Conservation (phyloP, 2,797 vertebrate genomes). For the Anomalospiza imberbis region DNA sequence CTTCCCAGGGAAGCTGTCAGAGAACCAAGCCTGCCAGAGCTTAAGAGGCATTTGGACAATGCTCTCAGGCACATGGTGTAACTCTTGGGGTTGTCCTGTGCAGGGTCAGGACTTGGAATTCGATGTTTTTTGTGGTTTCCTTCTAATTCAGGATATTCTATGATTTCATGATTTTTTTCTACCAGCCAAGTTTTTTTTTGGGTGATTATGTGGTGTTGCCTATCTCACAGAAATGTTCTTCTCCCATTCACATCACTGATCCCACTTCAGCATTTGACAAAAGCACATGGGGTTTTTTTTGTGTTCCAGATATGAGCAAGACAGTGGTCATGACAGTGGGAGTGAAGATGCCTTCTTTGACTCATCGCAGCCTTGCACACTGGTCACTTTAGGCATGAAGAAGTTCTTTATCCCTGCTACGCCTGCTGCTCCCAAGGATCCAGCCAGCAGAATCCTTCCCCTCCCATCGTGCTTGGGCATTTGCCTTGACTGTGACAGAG, state of each 20-base stretch:
- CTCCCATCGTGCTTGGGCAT: slow-evolving; percentile 86
- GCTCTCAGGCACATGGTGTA: neutral
- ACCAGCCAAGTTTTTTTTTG: neutral
- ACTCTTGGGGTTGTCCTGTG: neutral
- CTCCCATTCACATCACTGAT: neutral
- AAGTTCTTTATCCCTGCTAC: slow-evolving; percentile 91
- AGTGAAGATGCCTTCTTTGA: slow-evolving; percentile 92
- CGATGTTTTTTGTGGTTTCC: neutral
- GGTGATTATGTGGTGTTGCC: neutral
- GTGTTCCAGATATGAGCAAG: slow-evolving; percentile 89
- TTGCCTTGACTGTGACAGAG: slow-evolving; percentile 89
- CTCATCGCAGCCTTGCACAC: slow-evolving; percentile 87
- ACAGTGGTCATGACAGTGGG: slow-evolving; percentile 97
- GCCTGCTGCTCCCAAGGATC: slow-evolving; percentile 75
- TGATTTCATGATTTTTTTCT: neutral
- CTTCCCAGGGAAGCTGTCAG: neutral
- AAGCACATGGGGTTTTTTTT: neutral
- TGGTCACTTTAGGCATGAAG: slow-evolving; percentile 93
- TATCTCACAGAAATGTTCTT: neutral
- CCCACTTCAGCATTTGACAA: neutral
- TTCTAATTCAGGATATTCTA: neutral
- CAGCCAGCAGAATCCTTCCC: slow-evolving; percentile 82
- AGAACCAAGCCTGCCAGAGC: neutral
- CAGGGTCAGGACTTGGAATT: neutral
- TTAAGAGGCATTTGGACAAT: neutral